Base-by-base conservation (phyloP, 1,140 invertebrate species). In the Drosophila leontia region DNA sequence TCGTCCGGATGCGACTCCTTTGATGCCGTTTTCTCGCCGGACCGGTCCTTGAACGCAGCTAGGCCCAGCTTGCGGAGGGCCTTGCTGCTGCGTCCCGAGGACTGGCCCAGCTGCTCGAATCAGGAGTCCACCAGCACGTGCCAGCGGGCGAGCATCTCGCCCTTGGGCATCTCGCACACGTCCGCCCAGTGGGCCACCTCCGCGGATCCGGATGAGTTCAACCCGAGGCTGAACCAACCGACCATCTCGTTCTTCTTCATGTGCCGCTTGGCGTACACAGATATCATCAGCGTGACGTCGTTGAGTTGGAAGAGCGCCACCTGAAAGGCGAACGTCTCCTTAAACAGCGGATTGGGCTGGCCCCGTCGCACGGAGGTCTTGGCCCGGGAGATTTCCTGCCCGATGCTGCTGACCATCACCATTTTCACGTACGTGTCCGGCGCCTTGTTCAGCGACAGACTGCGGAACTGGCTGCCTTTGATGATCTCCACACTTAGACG, bases 241-340 rank as follows among this genome's bases (percentile, higher is more conserved):
- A 99, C 97, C 96, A 99, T 97, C 93, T 99, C 98, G 85, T 98
- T 98, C 69, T 97, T 96, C 81, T 98, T 99, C 94, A 99, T 98
- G 68, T 96, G 95, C 81, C 97, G 96, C 65, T 97, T 96, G 93
- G 98, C 97, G 94, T 98, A 99, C 15, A 99, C 97, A 1, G 97
- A 98, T 48, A 98, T 95, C 95, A 98, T 98, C 55, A 99, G 94
- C 1, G 98, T 98, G 13, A 99, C 98, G 80, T 99, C 98, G n/a
- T 96, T 97, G 50, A 99, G 94, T 94, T 99, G 98, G 92, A 99
- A 99, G 63, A 99, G 94, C 35, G 98, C 97, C 84, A 99, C 97
- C 94, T 98, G 98, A 94, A 99, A 99, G 93, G 98, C 96, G 93
- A 99, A 99, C 1, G 98, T 97, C 93, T 99, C 98, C 92, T 99